These are phyloP conservation scores for Campaea margaritaria DNA, from an alignment of 2,888 invertebrate genomes.

Conservation along the genomic window DNA sequence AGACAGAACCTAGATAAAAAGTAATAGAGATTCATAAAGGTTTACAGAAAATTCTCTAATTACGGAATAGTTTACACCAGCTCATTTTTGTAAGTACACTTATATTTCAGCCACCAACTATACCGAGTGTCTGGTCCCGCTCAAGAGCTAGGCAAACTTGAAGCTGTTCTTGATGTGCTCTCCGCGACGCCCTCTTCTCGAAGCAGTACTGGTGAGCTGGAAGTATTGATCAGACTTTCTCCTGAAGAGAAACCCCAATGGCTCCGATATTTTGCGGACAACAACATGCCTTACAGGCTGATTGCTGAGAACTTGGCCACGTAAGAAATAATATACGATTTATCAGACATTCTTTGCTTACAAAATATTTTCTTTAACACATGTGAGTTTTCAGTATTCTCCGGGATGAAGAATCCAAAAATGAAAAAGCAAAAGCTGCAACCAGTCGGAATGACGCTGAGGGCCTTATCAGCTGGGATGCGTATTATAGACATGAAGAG, in stretches of 20 bases:
- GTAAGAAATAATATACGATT: slow-evolving; percentile 51
- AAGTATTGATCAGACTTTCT: slow-evolving; percentile 66
- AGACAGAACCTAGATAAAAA: too few species aligned
- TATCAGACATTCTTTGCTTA: too few species aligned
- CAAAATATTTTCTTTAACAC: neutral
- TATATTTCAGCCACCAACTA: slow-evolving; percentile 64
- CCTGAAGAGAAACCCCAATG: slow-evolving; percentile 68
- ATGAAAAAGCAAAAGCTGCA: slow-evolving; percentile 48
- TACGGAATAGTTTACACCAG: too few species aligned
- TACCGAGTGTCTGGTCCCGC: slow-evolving; percentile 65
- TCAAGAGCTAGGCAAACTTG: slow-evolving; percentile 57
- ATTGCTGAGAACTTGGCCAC: slow-evolving; percentile 70
- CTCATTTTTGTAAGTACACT: neutral
- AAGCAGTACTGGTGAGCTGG: slow-evolving; percentile 59
- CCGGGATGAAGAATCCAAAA: slow-evolving; percentile 64
- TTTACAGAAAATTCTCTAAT: too few species aligned
- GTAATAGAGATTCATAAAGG: too few species aligned
- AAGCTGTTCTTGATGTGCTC: slow-evolving; percentile 64
- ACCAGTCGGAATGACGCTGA: slow-evolving; percentile 58
- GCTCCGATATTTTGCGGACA: slow-evolving; percentile 64
- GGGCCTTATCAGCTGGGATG: slow-evolving; percentile 70
- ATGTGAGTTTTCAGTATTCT: slow-evolving; percentile 59
- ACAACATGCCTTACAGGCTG: slow-evolving; percentile 59
- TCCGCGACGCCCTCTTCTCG: slow-evolving; percentile 60
- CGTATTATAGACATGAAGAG: slow-evolving; percentile 68